These are phyloP conservation scores for Taphrorychus bicolor DNA, from an alignment of 2,888 invertebrate genomes.

Conservation along the genomic window DNA sequence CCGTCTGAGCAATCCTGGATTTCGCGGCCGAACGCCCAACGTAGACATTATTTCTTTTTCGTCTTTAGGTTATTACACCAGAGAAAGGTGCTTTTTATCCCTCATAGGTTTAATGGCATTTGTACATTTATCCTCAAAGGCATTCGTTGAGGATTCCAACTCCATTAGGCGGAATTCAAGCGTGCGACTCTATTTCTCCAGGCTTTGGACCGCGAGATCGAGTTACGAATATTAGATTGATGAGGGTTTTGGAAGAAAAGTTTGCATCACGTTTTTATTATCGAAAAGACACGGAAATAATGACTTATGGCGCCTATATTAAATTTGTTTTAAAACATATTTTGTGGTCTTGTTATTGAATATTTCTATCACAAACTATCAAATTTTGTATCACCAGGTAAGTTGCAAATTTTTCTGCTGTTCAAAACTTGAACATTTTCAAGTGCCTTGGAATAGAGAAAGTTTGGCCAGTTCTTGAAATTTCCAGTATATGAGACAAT, in stretches of 20 bases:
- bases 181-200: background rate
- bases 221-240: background rate
- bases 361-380: no score
- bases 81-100: conserved; percentile 4
- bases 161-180: background rate
- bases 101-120: conserved; percentile 2
- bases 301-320: no score
- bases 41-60: conserved; percentile 3
- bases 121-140: conserved; percentile 4
- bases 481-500: no score
- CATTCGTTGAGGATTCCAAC: conserved; percentile 2
- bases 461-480: no score
- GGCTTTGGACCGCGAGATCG: background rate
- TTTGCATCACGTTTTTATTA: no score
- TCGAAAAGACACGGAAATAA: no score
- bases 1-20: conserved; percentile 5
- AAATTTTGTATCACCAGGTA: no score
- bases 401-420: no score
- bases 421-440: no score
- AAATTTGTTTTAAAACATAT: no score
- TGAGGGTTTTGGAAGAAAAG: background rate
- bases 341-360: no score
- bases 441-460: no score
- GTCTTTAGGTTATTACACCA: conserved; percentile 3
- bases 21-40: background rate